Base-by-base conservation (phyloP, 2,113 vertebrate species). In the Petromus typicus region DNA sequence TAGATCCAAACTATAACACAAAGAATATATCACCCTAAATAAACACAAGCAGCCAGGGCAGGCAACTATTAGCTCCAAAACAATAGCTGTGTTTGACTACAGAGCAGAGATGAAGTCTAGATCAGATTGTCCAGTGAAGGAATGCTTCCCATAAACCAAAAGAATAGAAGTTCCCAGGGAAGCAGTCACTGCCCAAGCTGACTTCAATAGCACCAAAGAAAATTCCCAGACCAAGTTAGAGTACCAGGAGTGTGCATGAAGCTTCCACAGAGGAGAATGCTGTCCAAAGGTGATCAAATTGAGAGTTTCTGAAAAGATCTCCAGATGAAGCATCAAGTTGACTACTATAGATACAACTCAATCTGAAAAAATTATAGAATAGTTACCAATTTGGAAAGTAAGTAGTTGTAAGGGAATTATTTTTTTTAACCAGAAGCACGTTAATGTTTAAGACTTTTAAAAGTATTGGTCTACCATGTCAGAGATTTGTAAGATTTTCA, bases 371-470 rank as follows among this genome's bases (percentile, higher is more conserved):
- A 59, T 83, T 16, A 86, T 57, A 64, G 59, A 95, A 84, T 94
- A 75, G 63, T 79, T 71, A 94, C 95, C 43, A 93, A 54, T 87
- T 94, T 89, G 40, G 23, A 92, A 93, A 91, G 73, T 75, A 95
- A 86, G 69, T 78, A 79, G 18, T 34, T 90, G 1, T 48, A n/a
- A 92, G 51, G 30, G 79, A 94, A 94, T 81, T 89, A 85, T 66
- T 85, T 95, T 87, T 25, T 92, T n/a, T n/a, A 94, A 40, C 43
- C 75, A 45, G 85, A 95, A 85, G 43, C 48, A 91, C 64, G 17
- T 95, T 89, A 91, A 85, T 94, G 88, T 94, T 93, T 84, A 90
- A 56, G 61, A 93, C 45, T 81, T 94, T 95, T 63, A 56, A 95
- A 86, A 95, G 88, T 89, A 82, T 86, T 86, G 34, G 27, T 37